Percentiles rank a stretch among this genome's conserved stretches.
phyloP scores from a whole-genome alignment of 2,113 vertebrate genomes.

The Callipepla californica region DNA sequence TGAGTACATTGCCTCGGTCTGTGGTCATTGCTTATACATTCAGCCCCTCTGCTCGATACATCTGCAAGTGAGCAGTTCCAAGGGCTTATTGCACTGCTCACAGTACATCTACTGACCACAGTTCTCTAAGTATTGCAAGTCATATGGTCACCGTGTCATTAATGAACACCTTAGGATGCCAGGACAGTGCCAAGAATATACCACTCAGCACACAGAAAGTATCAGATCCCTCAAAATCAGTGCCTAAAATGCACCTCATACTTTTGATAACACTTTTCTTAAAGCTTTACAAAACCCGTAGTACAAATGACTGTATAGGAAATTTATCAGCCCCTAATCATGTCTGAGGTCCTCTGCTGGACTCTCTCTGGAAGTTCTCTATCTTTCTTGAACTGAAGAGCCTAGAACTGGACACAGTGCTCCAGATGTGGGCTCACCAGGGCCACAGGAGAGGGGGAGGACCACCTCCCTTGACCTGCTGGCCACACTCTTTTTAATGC shows the following conservation, averaged over 20 bases:
- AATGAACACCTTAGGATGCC: background rate
- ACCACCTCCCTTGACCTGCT: no score
- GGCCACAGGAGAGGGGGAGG: no score
- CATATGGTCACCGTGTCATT: background rate
- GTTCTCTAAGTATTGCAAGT: background rate
- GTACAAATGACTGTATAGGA: background rate
- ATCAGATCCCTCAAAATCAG: background rate
- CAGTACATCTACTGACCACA: background rate
- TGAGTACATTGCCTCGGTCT: background rate
- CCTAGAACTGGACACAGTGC: no score
- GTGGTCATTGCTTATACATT: fast-evolving
- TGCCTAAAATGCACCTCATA: background rate
- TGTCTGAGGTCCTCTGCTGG: no score
- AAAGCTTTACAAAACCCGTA: background rate
- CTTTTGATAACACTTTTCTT: background rate
- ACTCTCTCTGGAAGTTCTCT: no score
- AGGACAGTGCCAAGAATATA: background rate
- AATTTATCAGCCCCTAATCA: background rate
- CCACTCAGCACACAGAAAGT: background rate
- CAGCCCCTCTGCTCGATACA: background rate
- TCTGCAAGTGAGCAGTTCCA: background rate
- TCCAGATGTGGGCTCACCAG: no score
- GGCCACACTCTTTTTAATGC: no score
- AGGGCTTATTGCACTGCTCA: background rate
- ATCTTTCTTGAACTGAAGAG: no score